Evolutionary conservation across 2,113 vertebrate genomes (phyloP), one percentile per base, ranked within the genome.

Genomic region (Speoplatyrhinus poulsoni): DNA sequence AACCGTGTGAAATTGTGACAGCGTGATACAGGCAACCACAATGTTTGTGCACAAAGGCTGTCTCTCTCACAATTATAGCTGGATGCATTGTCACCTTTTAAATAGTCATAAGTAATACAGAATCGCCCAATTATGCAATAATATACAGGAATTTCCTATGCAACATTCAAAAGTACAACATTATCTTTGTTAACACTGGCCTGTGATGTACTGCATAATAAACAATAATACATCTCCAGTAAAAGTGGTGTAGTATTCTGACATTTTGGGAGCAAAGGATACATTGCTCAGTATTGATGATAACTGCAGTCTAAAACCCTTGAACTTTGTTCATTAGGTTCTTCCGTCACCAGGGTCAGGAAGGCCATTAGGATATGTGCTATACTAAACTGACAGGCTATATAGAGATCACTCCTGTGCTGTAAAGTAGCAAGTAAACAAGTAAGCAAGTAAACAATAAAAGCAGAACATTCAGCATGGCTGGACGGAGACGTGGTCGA

Each of bases 241-340:
- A 26, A 26, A 26, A 26, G 26, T 26, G 26, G 36, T 41, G 36
- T 8, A 41, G 36, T 50, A 50, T 54, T 54, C 52, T 16, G n/a
- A 13, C 3, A 15, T 54, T 54, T 54, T 50, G 49, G 3, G 16
- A 56, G 6, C 36, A 41, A 41, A 7, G 12, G 60, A 49, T 26
- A 3, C 46, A 8, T 16, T 48, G 46, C 41, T 70, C 46, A 73
- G 19, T 36, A 68, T 48, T 80, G 62, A 71, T 74, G 62, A 26
- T 26, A 26, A 70, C 41, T 15, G 46, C 41, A 65, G 8, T 76
- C 68, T 61, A 3, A 36, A 60, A 60, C 32, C 19, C 46, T 61
- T 90, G 90, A 86, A 90, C 91, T 92, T 92, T 92, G 90, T 75
- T 73, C 91, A 11, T 67, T 16, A 19, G 5, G 13, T 17, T 79